Conservation (phyloP, 1,140 invertebrate genomes). For the Drosophila jambulina region DNA sequence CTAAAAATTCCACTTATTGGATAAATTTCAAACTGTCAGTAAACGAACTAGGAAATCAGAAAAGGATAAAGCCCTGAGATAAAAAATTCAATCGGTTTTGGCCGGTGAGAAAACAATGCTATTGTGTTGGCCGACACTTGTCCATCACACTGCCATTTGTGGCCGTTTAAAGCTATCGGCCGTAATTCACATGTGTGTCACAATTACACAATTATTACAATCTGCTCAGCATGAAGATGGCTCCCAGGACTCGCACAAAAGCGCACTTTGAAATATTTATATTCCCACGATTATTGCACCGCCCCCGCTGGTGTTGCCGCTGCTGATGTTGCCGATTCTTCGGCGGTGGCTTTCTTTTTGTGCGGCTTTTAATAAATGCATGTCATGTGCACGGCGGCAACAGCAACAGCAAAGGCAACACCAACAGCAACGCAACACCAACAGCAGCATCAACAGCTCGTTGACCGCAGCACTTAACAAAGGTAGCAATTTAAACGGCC, state of each 20-base stretch:
- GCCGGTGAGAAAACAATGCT: background rate
- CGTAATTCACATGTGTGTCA: constrained; percentile 35
- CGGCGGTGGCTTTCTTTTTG: constrained; percentile 14
- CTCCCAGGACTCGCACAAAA: constrained; percentile 20
- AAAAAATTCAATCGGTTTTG: background rate
- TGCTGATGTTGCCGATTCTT: constrained; percentile 15
- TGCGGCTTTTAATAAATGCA: constrained; percentile 62
- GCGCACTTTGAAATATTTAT: constrained; percentile 31
- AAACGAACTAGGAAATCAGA: background rate
- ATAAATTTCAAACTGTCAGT: too few species aligned
- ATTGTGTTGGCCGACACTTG: constrained; percentile 18
- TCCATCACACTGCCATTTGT: constrained; percentile 40
- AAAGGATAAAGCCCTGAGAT: background rate
- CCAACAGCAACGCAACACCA: constrained; percentile 2
- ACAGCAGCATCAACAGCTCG: constrained; percentile 14
- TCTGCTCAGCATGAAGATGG: constrained; percentile 47
- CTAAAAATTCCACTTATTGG: too few species aligned
- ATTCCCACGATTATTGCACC: constrained; percentile 23
- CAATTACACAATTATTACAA: constrained; percentile 58
- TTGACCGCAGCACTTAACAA: constrained; percentile 49
- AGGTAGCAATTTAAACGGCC: constrained; percentile 58
- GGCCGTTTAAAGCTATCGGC: constrained; percentile 36
- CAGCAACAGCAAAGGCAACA: constrained; percentile 6
- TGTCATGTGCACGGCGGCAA: constrained; percentile 45
- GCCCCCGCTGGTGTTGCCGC: background rate